A percentile compares a stretch with the other conserved stretches of the same genome.
Conservation (phyloP, 2,888 invertebrate genomes). For the Leucophenga maculata region DNA sequence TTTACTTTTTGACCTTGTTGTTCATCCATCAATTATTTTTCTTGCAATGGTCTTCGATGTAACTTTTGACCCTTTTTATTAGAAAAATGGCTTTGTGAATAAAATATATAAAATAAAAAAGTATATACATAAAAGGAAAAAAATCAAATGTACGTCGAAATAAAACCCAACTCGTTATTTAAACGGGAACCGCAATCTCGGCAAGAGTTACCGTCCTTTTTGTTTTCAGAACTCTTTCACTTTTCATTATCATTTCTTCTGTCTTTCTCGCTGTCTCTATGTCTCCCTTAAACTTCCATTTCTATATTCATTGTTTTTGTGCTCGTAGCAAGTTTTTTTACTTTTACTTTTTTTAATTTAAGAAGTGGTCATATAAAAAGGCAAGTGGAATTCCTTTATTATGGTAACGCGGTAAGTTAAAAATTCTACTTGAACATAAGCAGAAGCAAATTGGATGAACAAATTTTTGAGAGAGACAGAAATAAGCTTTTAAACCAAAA, state of each 20-base stretch:
- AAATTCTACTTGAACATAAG: constrained; percentile 3
- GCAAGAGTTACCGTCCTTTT: constrained; percentile 7
- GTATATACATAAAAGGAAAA: too few species aligned
- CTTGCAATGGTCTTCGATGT: constrained; percentile 24
- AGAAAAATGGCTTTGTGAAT: constrained; percentile 24
- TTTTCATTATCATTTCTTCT: constrained; percentile 6
- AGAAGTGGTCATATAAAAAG: constrained; percentile 7
- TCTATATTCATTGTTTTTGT: neutral
- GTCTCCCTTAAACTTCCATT: neutral
- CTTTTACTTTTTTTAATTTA: neutral
- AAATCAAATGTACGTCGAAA: constrained; percentile 4
- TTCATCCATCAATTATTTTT: neutral
- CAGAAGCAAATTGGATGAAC: too few species aligned
- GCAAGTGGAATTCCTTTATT: constrained; percentile 35
- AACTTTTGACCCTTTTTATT: constrained; percentile 33
- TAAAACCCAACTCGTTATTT: constrained; percentile 38
- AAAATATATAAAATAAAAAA: constrained; percentile 19
- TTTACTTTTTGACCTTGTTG: neutral
- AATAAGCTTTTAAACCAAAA: neutral
- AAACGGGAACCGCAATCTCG: constrained; percentile 27
- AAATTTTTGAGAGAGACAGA: neutral
- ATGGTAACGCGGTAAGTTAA: constrained; percentile 22
- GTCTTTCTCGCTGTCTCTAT: neutral
- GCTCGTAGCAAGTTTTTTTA: constrained; percentile 7
- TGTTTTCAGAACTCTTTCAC: neutral